These are phyloP conservation scores for Tetranychus truncatus DNA, from an alignment of 2,888 invertebrate species.

Conservation along the genomic window DNA sequence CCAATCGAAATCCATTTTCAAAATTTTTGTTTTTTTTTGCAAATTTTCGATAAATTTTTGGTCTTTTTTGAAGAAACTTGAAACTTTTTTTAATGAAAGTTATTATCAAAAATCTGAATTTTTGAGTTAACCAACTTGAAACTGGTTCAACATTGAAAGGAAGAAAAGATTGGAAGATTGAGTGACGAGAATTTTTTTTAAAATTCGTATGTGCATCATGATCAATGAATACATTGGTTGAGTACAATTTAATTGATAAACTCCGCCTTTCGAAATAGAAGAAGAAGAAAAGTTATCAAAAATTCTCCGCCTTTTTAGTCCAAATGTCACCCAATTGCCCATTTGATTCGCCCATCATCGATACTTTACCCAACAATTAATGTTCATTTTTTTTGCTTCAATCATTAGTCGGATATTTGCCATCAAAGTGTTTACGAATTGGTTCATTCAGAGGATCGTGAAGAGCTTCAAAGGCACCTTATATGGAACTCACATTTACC, in stretches of 20 bases:
- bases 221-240: not conserved
- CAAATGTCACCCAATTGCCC: not conserved
- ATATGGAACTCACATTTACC: constrained; percentile 86
- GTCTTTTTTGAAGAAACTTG: no score
- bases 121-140: no score
- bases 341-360: not conserved
- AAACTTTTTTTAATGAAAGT: no score
- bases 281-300: not conserved
- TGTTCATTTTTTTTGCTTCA: not conserved
- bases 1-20: no score
- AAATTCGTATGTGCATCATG: no score
- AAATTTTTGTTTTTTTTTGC: no score
- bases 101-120: no score
- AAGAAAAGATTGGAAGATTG: no score
- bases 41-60: no score
- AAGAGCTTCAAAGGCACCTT: constrained; percentile 82
- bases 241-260: not conserved
- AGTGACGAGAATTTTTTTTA: no score
- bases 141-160: no score
- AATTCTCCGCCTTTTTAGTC: not conserved
- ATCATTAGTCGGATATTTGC: constrained; percentile 79
- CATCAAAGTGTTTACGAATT: constrained; percentile 98
- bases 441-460: constrained; percentile 95
- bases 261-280: not conserved
- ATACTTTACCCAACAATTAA: not conserved